phyloP scores from a whole-genome alignment of 2,888 invertebrate species.

The Linnaemya vulpina region DNA sequence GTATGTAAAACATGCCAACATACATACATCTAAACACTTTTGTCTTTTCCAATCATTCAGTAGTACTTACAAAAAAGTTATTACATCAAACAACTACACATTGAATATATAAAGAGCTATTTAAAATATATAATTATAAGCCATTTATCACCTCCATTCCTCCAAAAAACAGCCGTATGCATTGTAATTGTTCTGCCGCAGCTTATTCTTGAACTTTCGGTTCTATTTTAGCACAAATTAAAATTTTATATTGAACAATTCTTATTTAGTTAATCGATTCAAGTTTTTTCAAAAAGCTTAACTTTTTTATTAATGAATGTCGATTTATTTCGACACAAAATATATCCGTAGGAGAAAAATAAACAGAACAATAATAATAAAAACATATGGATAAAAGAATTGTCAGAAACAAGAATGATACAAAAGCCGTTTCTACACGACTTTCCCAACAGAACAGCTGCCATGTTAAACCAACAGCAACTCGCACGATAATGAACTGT shows the following conservation, averaged over 20 bases:
- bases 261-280: background rate
- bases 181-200: slow-evolving; percentile 70
- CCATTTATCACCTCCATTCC: slow-evolving; percentile 80
- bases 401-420: slow-evolving; percentile 39
- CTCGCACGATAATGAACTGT: background rate
- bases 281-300: background rate
- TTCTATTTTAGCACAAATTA: slow-evolving; percentile 23
- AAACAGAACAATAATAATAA: slow-evolving; percentile 63
- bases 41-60: slow-evolving; percentile 3
- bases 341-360: slow-evolving; percentile 32
- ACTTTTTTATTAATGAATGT: slow-evolving; percentile 43
- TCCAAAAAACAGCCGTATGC: slow-evolving; percentile 83
- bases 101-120: slow-evolving; percentile 33
- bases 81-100: slow-evolving; percentile 6
- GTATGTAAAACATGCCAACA: slow-evolving; percentile 14
- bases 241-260: background rate
- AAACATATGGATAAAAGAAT: slow-evolving; percentile 45
- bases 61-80: background rate
- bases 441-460: slow-evolving; percentile 42
- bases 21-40: background rate
- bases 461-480: background rate
- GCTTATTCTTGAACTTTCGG: background rate
- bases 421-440: slow-evolving; percentile 38
- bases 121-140: slow-evolving; percentile 35
- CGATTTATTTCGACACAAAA: slow-evolving; percentile 4